Evolutionary conservation across 53 echinoderm and acorn worm genomes (phyloP), one percentile per base, ranked within the genome.

Genomic region (Pentamera pediparva): DNA sequence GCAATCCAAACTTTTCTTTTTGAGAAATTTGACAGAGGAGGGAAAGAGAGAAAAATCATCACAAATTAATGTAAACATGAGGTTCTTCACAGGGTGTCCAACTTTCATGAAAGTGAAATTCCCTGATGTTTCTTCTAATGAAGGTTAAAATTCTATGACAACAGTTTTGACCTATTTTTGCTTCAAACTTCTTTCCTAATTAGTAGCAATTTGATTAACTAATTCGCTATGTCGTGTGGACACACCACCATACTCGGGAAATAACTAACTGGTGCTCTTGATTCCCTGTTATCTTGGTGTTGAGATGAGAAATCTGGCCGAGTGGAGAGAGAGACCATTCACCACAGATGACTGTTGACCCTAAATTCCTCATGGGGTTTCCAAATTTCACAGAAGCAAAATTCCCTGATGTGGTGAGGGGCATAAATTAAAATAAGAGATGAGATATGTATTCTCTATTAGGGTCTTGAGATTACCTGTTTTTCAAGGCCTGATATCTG

Each of bases 271-370:
- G 80, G 36, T 96, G 88, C 48, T 96, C 96, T 1, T 75, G 88
- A 57, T 96, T 91, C 22, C 91, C 91, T 0, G 84, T 57, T 24
- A 96, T 96, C 80, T 96, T 96, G 30, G 86, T 75, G 32, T 91
- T 96, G 27, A 96, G 88, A 56, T 96, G 90, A 24, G 91, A 91
- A 50, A 96, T 96, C 91, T 96, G 50, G 4, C 3, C 1, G 47
- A 45, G 47, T 15, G n/a, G n/a, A 45, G 47, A 45, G n/a, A 45
- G 47, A n/a, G 47, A 45, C n/a, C n/a, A n/a, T n/a, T n/a, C n/a
- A n/a, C n/a, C n/a, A n/a, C n/a, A n/a, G n/a, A n/a, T n/a, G n/a
- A n/a, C n/a, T n/a, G n/a, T n/a, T n/a, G n/a, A n/a, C n/a, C n/a
- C n/a, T n/a, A n/a, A n/a, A n/a, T n/a, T n/a, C n/a, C n/a, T n/a